These are phyloP conservation scores for Rhogogaster chlorosoma DNA, from an alignment of 2,888 invertebrate genomes.

Conservation along the genomic window DNA sequence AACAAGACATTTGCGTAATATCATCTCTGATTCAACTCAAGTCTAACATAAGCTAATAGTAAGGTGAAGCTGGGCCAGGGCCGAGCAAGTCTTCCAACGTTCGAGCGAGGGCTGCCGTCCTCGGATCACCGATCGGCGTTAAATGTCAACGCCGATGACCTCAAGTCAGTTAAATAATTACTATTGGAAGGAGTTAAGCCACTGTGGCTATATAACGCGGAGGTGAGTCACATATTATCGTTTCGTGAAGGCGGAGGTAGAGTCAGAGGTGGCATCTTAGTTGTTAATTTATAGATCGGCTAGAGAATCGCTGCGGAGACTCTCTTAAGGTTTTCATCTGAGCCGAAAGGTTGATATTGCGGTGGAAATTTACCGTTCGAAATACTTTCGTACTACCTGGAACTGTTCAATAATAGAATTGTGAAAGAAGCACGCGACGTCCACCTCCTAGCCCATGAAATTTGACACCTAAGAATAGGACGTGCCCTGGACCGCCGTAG, in stretches of 20 bases:
- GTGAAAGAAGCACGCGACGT: conserved; percentile 3
- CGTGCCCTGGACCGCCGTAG: not conserved
- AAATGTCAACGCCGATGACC: conserved; percentile 73
- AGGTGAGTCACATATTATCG: conserved; percentile 64
- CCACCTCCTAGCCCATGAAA: conserved; percentile 2
- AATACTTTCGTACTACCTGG: conserved; percentile 22
- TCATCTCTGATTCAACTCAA: too few species aligned
- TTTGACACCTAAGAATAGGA: conserved; percentile 16
- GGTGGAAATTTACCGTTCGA: conserved; percentile 34
- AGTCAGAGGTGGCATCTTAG: conserved; percentile 13
- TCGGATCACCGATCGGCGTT: conserved; percentile 55
- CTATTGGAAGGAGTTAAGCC: conserved; percentile 53
- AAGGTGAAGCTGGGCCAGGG: conserved; percentile 36
- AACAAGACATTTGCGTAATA: conserved; percentile 21
- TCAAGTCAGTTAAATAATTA: conserved; percentile 72
- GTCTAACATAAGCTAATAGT: not conserved
- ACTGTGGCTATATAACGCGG: not conserved
- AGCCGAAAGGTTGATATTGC: not conserved
- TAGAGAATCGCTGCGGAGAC: not conserved
- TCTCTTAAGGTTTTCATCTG: conserved; percentile 1
- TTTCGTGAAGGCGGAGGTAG: conserved; percentile 1
- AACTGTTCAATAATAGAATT: conserved; percentile 23
- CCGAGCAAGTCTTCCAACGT: conserved; percentile 5
- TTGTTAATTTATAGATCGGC: conserved; percentile 35
- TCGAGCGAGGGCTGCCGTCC: conserved; percentile 58